Percentiles rank a stretch among this genome's conserved stretches.
Conservation (phyloP, 2,797 vertebrate genomes). For the Triplophysa yarkandensis region DNA sequence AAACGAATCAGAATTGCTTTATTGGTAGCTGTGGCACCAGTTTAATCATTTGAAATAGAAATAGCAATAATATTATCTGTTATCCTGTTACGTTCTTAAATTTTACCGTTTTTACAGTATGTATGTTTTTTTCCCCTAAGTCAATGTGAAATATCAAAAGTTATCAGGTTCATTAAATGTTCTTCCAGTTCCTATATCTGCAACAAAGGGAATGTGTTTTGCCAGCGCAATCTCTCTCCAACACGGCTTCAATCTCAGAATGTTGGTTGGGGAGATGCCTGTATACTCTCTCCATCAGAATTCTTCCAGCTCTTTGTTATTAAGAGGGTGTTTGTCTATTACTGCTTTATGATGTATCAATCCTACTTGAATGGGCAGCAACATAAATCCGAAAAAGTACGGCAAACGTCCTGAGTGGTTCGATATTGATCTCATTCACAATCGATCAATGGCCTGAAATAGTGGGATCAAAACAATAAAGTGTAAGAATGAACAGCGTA, state of each 20-base stretch:
- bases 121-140: too few species aligned
- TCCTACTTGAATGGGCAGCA: not conserved
- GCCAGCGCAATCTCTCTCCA: not conserved
- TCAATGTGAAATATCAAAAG: not conserved
- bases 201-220: not conserved
- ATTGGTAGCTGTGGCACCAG: too few species aligned
- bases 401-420: not conserved
- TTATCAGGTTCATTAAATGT: not conserved
- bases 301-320: not conserved
- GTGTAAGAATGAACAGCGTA: not conserved
- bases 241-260: not conserved
- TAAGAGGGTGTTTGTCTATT: conserved; percentile 8
- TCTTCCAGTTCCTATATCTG: too few species aligned
- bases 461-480: conserved; percentile 10
- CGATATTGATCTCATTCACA: conserved; percentile 10
- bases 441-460: not conserved
- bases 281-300: not conserved
- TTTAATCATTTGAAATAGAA: too few species aligned
- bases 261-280: not conserved
- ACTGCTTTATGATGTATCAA: conserved; percentile 10
- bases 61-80: too few species aligned
- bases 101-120: too few species aligned
- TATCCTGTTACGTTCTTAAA: too few species aligned
- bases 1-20: too few species aligned
- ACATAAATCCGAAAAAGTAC: not conserved